Base-by-base conservation (phyloP, 2,113 vertebrate species). In the Puntigrus tetrazona region DNA sequence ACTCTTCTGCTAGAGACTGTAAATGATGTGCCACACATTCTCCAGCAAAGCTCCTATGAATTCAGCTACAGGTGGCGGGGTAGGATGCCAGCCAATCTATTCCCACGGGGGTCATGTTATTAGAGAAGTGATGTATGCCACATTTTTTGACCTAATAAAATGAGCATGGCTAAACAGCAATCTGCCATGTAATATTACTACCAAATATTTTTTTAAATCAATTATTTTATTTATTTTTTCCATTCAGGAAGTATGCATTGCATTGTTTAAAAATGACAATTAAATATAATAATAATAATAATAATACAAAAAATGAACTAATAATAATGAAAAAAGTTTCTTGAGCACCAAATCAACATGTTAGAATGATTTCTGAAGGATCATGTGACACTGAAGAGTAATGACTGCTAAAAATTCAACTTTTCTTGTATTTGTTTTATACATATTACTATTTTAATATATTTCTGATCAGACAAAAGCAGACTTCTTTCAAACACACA, bases 51-150 rank as follows among this genome's bases (percentile, higher is more conserved):
- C n/a, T 72, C 67, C 31, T 41, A 65, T 81, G 81, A 82, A 79
- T 82, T 65, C 14, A 36, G 27, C 70, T 77, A 70, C 80, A 88
- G 74, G 76, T 81, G 84, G 86, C 36, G 65, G 63, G 67, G 82
- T 45, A 14, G 34, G 25, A 27, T 52, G 87, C 72, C 83, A 86
- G 55, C 18, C 25, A 25, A 59, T 61, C 65, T 50, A 34, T 88
- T 91, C 89, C 81, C 88, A 91, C 78, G 57, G 83, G 74, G 84
- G 84, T 87, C 83, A 69, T 78, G 83, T 90, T 88, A 84, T 69
- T 79, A 75, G 27, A 65, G 41, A 65, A 84, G 74, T 75, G 34
- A 55, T 5, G 72, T 69, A 85, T 55, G 31, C 36, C 29, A 83
- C 43, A 45, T 61, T 81, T 69, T 61, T 52, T 29, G 4, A 86